Evolutionary conservation across 2,888 invertebrate species (phyloP).

Genomic region (Eupithecia vulgata): DNA sequence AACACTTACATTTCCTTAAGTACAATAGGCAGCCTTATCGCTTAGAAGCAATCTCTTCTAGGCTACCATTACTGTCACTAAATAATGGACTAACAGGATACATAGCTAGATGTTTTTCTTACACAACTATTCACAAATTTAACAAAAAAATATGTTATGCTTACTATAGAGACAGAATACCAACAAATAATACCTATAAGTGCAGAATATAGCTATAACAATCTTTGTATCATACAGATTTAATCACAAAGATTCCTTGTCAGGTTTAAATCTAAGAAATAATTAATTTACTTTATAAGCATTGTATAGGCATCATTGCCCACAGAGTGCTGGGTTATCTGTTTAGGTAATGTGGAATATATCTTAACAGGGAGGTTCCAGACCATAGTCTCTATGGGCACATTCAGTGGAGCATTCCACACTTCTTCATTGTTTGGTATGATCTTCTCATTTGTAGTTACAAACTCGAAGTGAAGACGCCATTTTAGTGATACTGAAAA

Average conservation of each 20-base stretch:
- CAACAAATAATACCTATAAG: background rate
- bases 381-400: conserved; percentile 98
- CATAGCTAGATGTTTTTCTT: background rate
- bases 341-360: conserved; percentile 94
- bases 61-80: background rate
- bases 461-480: conserved; percentile 99
- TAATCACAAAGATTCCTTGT: background rate
- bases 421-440: conserved; percentile 83
- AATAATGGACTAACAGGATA: background rate
- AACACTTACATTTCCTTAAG: no score
- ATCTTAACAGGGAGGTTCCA: conserved; percentile 98
- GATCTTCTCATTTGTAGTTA: conserved; percentile 89
- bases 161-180: background rate
- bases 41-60: background rate
- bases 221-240: background rate
- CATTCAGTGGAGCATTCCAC: conserved; percentile 93
- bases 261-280: background rate
- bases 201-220: background rate
- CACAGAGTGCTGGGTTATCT: conserved; percentile 87
- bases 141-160: background rate
- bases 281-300: conserved; percentile 55
- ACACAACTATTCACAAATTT: background rate
- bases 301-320: conserved; percentile 78
- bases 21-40: background rate
- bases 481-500: conserved; percentile 93